phyloP scores from a whole-genome alignment of 1,140 invertebrate species.

The Vanessa atalanta region DNA sequence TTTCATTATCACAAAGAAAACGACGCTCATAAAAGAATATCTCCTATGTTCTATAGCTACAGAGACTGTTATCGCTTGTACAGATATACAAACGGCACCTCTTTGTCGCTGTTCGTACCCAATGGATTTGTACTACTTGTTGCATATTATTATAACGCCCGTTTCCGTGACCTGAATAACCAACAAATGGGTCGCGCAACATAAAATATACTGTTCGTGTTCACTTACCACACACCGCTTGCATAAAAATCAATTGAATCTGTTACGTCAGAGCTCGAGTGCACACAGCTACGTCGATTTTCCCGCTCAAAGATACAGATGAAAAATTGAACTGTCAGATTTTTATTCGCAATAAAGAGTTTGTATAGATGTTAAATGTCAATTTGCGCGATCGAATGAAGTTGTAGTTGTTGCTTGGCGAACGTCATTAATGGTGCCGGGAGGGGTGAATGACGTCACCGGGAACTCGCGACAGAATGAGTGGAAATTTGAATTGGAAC shows the following conservation, averaged over 20 bases:
- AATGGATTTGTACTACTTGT: slow-evolving; percentile 30
- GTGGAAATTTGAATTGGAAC: slow-evolving; percentile 43
- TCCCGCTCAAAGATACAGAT: background rate
- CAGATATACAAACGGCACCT: background rate
- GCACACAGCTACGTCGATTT: background rate
- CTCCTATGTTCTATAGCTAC: background rate
- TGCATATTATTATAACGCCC: slow-evolving; percentile 26
- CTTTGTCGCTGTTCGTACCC: slow-evolving; percentile 12
- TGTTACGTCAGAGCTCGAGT: slow-evolving; percentile 14
- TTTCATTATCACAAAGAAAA: slow-evolving; percentile 19
- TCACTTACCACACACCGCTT: slow-evolving; percentile 15
- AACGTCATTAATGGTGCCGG: slow-evolving; percentile 41
- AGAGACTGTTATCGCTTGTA: background rate
- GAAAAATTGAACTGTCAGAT: slow-evolving; percentile 9
- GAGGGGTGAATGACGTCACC: slow-evolving; percentile 47
- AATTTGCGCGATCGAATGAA: slow-evolving; percentile 30
- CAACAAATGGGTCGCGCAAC: slow-evolving; percentile 24
- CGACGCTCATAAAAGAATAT: background rate
- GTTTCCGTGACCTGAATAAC: slow-evolving; percentile 25
- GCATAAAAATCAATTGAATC: slow-evolving; percentile 26
- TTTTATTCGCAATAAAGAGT: slow-evolving; percentile 26
- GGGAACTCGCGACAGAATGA: slow-evolving; percentile 14
- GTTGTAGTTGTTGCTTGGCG: slow-evolving; percentile 30
- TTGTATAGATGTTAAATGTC: slow-evolving; percentile 42
- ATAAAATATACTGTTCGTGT: slow-evolving; percentile 9